A percentile compares a stretch with the other conserved stretches of the same genome.
Conservation (phyloP, 2,888 invertebrate species). For the Himalopsyche anomala region DNA sequence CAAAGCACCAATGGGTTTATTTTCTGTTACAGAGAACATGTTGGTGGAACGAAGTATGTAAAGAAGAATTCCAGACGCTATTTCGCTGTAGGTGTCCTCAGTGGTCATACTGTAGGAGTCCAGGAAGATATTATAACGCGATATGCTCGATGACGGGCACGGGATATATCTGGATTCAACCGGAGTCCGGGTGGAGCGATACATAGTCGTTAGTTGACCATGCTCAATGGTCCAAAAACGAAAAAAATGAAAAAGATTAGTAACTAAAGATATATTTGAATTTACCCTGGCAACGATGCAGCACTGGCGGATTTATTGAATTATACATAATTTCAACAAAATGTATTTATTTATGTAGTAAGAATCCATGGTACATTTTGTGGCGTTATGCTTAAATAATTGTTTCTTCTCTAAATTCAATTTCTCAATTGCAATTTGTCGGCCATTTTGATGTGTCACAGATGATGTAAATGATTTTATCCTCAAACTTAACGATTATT, state of each 20-base stretch:
- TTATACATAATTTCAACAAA: not conserved
- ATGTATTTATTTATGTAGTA: no score
- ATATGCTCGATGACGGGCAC: slow-evolving; percentile 93
- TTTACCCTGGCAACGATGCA: not conserved
- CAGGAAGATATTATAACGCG: slow-evolving; percentile 93
- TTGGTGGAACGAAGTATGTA: slow-evolving; percentile 96
- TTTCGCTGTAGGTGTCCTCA: slow-evolving; percentile 93
- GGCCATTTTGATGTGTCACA: no score
- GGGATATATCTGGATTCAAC: slow-evolving; percentile 94
- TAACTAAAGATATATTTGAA: not conserved
- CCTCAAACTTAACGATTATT: no score
- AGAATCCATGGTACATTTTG: no score
- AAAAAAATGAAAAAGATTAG: slow-evolving; percentile 2
- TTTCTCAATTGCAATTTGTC: no score
- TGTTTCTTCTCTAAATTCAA: no score
- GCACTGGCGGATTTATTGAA: not conserved
- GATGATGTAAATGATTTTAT: no score
- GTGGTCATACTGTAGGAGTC: slow-evolving; percentile 92
- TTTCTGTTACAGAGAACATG: slow-evolving; percentile 83
- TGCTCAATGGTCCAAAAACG: slow-evolving; percentile 31
- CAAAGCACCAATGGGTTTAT: slow-evolving; percentile 16
- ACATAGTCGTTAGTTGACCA: slow-evolving; percentile 55
- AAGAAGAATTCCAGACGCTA: slow-evolving; percentile 91
- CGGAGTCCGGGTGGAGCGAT: slow-evolving; percentile 73
- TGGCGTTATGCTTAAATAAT: no score